Base-by-base conservation (phyloP, 2,888 invertebrate species). In the Troides helena region DNA sequence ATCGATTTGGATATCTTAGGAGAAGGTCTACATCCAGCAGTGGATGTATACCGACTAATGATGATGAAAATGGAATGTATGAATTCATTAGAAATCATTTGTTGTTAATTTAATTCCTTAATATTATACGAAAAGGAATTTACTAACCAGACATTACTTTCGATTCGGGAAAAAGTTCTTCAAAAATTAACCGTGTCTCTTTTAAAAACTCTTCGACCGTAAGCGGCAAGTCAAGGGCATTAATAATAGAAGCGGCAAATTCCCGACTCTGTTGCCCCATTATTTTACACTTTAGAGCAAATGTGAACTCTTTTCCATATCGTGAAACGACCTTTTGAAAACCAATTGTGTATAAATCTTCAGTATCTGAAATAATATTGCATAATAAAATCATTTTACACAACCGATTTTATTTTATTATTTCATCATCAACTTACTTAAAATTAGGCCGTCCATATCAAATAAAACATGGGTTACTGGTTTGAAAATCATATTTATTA, bases 221-320 rank as follows among this genome's bases (percentile, higher is more conserved):
- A 7, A 96, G 81, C 0, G 96, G 96, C 68, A 97, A 82, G 10
- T 94, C 92, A 65, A 96, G 90, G 23, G 92, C 86, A 58, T 94
- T 81, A 46, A 95, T 93, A 63, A 96, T 93, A 60, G 85, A 92
- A 72, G 90, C 86, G 0, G 95, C 94, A 62, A 95, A 93, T 73
- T 95, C 95, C 43, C 83, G 82, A 36, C 94, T 94, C 67, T 95
- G 95, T 71, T 94, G 89, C 0, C 97, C 97, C 96, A 97, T 97
- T 69, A 95, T 89, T 78, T 93, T 90, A 62, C 93, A 89, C 89
- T 98, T 98, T 36, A 97, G 85, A 5, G 96, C 95, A 94, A 96
- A 97, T 0, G 96, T 96, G 82, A 95, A 98, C 8, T 92, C 93
- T 85, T 96, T 96, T 17, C 95, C 96, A 85, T 94, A 97, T 23